phyloP scores from a whole-genome alignment of 2,888 invertebrate genomes.

The Drosophila limbata region DNA sequence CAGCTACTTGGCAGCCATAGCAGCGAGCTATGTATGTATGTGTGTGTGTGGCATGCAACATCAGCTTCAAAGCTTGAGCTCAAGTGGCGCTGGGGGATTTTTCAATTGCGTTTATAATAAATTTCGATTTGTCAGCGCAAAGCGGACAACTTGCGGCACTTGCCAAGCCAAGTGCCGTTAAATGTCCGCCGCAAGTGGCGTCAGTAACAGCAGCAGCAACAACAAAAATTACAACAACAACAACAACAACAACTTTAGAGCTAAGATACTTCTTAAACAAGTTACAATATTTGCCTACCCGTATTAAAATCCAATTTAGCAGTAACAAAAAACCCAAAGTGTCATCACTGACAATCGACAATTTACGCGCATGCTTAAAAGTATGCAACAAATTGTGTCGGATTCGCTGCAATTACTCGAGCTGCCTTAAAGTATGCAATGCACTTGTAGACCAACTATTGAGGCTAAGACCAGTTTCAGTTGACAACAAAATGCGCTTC shows the following conservation, averaged over 20 bases:
- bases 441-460: background rate
- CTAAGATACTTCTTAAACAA: background rate
- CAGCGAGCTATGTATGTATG: constrained; percentile 20
- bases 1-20: constrained; percentile 74
- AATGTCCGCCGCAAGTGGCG: constrained; percentile 55
- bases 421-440: constrained; percentile 40
- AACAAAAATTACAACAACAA: background rate
- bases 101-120: constrained; percentile 79
- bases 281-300: constrained; percentile 5
- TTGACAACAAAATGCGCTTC: constrained; percentile 33
- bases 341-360: constrained; percentile 12
- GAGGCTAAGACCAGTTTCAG: constrained; percentile 57
- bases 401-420: background rate
- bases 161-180: constrained; percentile 42
- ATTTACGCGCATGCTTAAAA: constrained; percentile 26
- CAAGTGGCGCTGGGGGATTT: constrained; percentile 76
- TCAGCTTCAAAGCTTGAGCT: constrained; percentile 57
- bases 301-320: constrained; percentile 15
- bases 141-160: constrained; percentile 45
- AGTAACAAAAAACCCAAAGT: constrained; percentile 5
- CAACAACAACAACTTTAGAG: background rate
- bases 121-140: constrained; percentile 79
- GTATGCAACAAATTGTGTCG: constrained; percentile 33
- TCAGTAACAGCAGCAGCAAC: constrained; percentile 19
- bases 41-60: constrained; percentile 15